Evolutionary conservation across 2,888 invertebrate genomes (phyloP).

Genomic region (Quadriops clusia): DNA sequence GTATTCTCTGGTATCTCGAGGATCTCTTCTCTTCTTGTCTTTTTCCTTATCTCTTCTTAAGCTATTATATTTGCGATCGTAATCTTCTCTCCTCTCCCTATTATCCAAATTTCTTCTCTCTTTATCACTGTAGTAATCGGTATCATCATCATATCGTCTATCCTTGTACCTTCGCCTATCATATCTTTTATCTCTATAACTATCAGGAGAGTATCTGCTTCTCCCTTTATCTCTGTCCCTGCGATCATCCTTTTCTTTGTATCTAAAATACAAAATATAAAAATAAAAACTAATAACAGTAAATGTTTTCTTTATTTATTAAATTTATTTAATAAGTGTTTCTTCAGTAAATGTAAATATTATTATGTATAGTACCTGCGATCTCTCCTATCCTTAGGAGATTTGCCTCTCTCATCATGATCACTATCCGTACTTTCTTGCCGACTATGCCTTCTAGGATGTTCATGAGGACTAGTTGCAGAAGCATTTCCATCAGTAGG

Average conservation of each 20-base stretch:
- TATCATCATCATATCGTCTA: constrained; percentile 53
- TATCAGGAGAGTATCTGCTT: constrained; percentile 26
- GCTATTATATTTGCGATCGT: constrained; percentile 32
- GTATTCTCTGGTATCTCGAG: constrained; percentile 26
- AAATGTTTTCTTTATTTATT: no score
- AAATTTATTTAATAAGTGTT: no score
- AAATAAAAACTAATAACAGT: no score
- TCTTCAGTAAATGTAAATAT: no score
- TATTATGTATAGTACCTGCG: constrained; percentile 13
- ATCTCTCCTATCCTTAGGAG: constrained; percentile 15
- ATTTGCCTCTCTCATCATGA: constrained; percentile 21
- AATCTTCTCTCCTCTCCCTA: constrained; percentile 33
- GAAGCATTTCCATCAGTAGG: constrained; percentile 21
- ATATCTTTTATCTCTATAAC: constrained; percentile 25
- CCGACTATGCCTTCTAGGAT: constrained; percentile 22
- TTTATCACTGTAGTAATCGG: constrained; percentile 56
- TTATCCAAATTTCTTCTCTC: constrained; percentile 47
- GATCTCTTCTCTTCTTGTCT: constrained; percentile 26
- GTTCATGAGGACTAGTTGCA: constrained; percentile 11
- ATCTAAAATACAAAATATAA: no score
- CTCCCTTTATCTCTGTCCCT: constrained; percentile 10
- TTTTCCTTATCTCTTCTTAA: constrained; percentile 27
- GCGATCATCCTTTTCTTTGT: constrained; percentile 10
- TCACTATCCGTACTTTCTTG: constrained; percentile 32
- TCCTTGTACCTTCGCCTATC: constrained; percentile 35